A percentile compares a stretch with the other conserved stretches of the same genome.
phyloP scores from a whole-genome alignment of 2,888 invertebrate species.

The Dione juno region DNA sequence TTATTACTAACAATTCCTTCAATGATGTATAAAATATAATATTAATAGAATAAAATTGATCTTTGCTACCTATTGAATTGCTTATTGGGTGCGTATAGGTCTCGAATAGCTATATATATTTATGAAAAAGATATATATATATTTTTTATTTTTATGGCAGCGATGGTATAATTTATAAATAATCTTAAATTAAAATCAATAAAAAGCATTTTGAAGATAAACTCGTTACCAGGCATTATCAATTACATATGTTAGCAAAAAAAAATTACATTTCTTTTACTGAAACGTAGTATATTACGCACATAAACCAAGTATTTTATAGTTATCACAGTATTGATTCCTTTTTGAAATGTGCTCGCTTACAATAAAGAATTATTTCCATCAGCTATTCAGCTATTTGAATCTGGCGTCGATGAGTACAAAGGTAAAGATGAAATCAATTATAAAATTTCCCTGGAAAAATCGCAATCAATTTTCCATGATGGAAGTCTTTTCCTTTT shows the following conservation, averaged over 20 bases:
- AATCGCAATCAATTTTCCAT: constrained; percentile 68
- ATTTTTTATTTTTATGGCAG: too few relatives aligned
- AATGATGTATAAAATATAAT: too few relatives aligned
- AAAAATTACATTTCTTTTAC: background rate
- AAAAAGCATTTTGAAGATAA: background rate
- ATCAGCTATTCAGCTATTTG: constrained; percentile 52
- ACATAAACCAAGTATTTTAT: background rate
- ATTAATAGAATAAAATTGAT: too few relatives aligned
- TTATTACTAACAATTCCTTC: too few relatives aligned
- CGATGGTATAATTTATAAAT: too few relatives aligned
- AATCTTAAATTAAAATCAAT: background rate
- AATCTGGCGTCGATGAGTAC: constrained; percentile 54
- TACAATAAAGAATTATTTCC: constrained; percentile 47
- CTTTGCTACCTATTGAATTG: too few relatives aligned
- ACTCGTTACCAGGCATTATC: background rate
- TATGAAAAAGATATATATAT: too few relatives aligned
- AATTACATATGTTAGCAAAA: background rate
- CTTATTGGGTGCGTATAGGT: too few relatives aligned
- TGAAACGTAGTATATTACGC: background rate
- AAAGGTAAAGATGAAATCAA: constrained; percentile 65
- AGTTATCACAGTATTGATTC: constrained; percentile 21
- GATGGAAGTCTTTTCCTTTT: constrained; percentile 67
- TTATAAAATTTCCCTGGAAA: constrained; percentile 65
- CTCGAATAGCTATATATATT: too few relatives aligned
- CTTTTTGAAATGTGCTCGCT: constrained; percentile 18